Evolutionary conservation across 2,113 vertebrate genomes (phyloP).

Genomic region (Mus pahari): DNA sequence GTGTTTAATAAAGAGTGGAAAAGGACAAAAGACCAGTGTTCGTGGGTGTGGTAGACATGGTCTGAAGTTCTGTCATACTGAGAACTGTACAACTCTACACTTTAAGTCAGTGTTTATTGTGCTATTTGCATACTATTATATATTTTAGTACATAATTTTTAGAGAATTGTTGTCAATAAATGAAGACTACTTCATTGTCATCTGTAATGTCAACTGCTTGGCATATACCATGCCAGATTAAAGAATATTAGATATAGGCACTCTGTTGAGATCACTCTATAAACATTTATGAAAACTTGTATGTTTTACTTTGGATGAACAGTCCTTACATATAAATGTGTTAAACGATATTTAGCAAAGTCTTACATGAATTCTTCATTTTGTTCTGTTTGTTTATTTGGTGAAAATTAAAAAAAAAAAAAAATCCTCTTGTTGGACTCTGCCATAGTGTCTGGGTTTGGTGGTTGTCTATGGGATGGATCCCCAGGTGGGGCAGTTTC

Average conservation of each 20-base stretch:
- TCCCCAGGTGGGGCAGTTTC: too few relatives aligned
- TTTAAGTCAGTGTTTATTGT: background rate
- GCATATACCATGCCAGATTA: background rate
- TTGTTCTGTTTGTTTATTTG: background rate
- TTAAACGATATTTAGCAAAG: background rate
- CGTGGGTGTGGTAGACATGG: background rate
- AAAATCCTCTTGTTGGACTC: too few relatives aligned
- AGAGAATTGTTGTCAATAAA: background rate
- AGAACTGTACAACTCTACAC: background rate
- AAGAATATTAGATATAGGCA: background rate
- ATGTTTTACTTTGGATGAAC: constrained; percentile 15
- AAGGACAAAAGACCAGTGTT: background rate
- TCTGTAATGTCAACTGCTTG: constrained; percentile 8
- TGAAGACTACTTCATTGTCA: background rate
- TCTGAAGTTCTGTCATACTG: background rate
- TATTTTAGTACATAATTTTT: background rate
- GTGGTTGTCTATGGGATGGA: too few relatives aligned
- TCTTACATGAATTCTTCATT: background rate
- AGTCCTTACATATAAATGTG: background rate
- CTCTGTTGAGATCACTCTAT: background rate
- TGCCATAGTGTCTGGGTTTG: too few relatives aligned
- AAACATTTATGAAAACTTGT: constrained; percentile 15
- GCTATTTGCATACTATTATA: background rate
- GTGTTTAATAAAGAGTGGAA: background rate
- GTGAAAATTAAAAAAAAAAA: background rate